Conservation (phyloP, 2,888 invertebrate species). For the Holacanthella duospinosa region DNA sequence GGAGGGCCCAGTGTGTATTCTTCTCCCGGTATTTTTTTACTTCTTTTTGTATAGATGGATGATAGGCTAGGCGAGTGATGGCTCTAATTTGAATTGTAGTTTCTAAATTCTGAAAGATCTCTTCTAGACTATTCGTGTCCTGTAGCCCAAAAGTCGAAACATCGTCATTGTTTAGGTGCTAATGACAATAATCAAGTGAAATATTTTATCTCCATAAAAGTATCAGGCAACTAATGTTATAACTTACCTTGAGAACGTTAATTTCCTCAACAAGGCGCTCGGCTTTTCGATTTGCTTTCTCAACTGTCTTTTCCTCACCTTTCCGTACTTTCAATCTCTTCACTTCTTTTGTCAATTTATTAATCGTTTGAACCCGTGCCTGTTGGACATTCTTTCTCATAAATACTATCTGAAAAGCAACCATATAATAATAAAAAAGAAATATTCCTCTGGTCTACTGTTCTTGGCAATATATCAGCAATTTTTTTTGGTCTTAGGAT, state of each 20-base stretch:
- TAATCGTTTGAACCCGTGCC: conserved; percentile 26
- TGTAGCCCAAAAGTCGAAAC: conserved; percentile 25
- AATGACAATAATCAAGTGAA: conserved; percentile 3
- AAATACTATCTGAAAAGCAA: conserved; percentile 24
- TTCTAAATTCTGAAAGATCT: conserved; percentile 15
- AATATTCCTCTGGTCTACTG: too few species aligned
- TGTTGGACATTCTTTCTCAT: conserved; percentile 29
- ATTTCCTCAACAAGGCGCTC: conserved; percentile 29
- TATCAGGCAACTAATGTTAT: not conserved
- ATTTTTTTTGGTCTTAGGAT: too few species aligned
- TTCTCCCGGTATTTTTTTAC: conserved; percentile 24
- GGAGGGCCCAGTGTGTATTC: conserved; percentile 35
- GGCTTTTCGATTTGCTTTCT: conserved; percentile 28
- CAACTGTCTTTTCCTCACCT: conserved; percentile 22
- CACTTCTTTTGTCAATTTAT: conserved; percentile 24
- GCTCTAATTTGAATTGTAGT: conserved; percentile 20
- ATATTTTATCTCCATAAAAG: too few species aligned
- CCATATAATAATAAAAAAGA: conserved; percentile 3
- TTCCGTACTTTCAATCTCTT: conserved; percentile 24
- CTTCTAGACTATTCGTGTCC: conserved; percentile 15
- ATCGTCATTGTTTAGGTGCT: conserved; percentile 31
- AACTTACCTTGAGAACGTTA: conserved; percentile 23
- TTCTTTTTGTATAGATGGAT: conserved; percentile 17
- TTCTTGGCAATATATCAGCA: too few species aligned
- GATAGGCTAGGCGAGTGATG: conserved; percentile 23